phyloP scores from a whole-genome alignment of 2,113 vertebrate species.

The Chlamydotis undulata region DNA sequence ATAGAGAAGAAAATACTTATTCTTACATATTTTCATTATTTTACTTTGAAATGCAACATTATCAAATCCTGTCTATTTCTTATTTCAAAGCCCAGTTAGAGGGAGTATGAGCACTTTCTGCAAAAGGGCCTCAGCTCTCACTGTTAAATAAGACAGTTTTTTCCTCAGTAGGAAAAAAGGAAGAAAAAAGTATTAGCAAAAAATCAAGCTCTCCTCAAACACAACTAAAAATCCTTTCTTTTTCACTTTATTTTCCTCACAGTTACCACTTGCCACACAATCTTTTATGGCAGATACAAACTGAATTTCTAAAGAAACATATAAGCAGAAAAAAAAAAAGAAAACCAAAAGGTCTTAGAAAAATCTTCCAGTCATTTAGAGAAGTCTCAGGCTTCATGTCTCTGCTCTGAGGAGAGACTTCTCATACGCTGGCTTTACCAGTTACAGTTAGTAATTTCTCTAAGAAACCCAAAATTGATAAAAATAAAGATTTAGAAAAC shows the following conservation, averaged over 20 bases:
- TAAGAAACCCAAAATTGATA: neutral
- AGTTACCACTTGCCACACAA: neutral
- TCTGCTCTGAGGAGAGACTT: neutral
- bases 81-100: neutral
- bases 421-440: neutral
- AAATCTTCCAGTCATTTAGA: neutral
- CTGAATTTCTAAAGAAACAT: neutral
- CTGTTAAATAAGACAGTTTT: neutral
- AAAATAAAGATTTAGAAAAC: neutral
- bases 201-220: neutral
- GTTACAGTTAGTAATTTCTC: neutral
- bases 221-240: neutral
- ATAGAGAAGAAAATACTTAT: neutral
- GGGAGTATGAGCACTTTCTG: neutral
- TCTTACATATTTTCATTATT: neutral
- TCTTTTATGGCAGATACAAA: neutral
- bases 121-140: neutral
- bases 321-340: neutral
- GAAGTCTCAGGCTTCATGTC: neutral
- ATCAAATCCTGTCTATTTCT: neutral
- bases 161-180: neutral
- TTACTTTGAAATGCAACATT: neutral
- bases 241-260: neutral
- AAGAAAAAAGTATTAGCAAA: neutral
- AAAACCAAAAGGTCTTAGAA: neutral